Evolutionary conservation across 2,888 invertebrate genomes (phyloP), one percentile per base, ranked within the genome.

Genomic region (Melikaiella ostensackeni): DNA sequence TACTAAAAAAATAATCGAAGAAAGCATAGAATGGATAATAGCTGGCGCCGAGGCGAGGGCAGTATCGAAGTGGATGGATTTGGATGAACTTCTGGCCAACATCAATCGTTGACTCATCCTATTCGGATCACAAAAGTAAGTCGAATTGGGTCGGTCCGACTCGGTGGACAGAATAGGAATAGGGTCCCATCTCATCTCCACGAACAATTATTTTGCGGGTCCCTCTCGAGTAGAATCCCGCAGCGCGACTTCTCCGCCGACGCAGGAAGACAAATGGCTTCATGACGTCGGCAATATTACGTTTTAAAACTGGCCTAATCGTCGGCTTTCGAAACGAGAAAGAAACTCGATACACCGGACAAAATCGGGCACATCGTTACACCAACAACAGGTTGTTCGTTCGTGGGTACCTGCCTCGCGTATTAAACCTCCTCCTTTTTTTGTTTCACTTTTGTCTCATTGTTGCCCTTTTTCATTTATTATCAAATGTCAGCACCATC

Each of bases 221-320:
- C 85, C 81, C 78, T 74, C 74, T 75, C 76, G 80, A 82, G 80
- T 81, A 83, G 84, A 86, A 86, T 89, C 90, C 90, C 90, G 90
- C 89, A 86, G 89, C 82, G 90, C 89, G 86, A 87, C 84, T 79
- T 50, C 66, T 75, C 76, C 81, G 81, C 84, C 86, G 84, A 87
- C 88, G 87, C 86, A 86, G 86, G 87, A 90, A 90, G 90, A 91
- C 91, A 91, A 91, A 91, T 91, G 91, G 87, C 88, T 84, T 86
- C 87, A 88, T 89, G 90, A 89, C 89, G 89, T 89, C 88, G 89
- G 89, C 89, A 85, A 89, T 88, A 90, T 91, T 90, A 88, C 89
- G 85, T 91, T 90, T 89, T 88, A 88, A 90, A 90, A 89, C 88
- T 89, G 84, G 86, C 88, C 88, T 90, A 89, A 89, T 89, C 89